phyloP scores from a whole-genome alignment of 1,140 invertebrate species.

The Parapsyche elsis region DNA sequence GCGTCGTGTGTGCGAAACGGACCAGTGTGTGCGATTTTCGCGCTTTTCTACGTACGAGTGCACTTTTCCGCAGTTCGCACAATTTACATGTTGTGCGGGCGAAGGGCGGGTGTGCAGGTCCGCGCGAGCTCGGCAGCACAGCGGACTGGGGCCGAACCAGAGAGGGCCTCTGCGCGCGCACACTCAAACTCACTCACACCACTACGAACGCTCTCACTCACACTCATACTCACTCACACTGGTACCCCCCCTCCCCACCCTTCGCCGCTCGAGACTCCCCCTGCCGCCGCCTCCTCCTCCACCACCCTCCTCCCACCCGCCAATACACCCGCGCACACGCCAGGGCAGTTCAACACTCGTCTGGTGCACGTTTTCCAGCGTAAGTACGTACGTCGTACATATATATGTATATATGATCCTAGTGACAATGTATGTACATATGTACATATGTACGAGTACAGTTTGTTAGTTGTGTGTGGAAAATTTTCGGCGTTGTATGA shows the following conservation, averaged over 20 bases:
- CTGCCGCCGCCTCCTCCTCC: not conserved
- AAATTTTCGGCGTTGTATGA: no score
- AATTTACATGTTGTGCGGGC: not conserved
- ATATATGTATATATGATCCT: no score
- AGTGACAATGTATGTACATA: no score
- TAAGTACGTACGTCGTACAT: no score
- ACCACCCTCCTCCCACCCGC: not conserved
- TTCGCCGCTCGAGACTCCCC: not conserved
- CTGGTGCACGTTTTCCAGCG: not conserved
- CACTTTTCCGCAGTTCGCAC: not conserved
- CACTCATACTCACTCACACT: not conserved
- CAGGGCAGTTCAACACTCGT: not conserved
- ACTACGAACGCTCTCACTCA: not conserved
- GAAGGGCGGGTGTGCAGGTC: conserved; percentile 11
- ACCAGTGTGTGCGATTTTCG: not conserved
- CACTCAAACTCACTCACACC: not conserved
- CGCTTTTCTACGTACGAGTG: not conserved
- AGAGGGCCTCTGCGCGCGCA: conserved; percentile 8
- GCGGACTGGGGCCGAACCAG: conserved; percentile 11
- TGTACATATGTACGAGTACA: no score
- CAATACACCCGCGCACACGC: not conserved
- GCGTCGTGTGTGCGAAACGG: not conserved
- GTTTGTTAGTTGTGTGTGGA: no score
- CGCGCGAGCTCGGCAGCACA: conserved; percentile 6
- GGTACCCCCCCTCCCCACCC: not conserved